These are phyloP conservation scores for Montipora capitata DNA, from an alignment of 92 coral and sea anemone species.

Conservation along the genomic window DNA sequence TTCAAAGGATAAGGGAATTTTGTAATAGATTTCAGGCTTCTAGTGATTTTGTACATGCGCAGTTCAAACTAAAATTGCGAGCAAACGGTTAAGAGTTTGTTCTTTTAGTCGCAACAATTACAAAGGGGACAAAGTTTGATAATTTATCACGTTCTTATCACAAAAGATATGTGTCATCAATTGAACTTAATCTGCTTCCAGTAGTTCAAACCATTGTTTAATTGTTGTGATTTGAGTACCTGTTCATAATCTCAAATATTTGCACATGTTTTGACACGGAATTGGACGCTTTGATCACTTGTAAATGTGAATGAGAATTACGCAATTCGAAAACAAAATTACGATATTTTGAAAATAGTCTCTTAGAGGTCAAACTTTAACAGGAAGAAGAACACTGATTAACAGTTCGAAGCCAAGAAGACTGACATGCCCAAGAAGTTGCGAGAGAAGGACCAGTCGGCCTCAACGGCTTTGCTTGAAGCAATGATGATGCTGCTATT, in stretches of 20 bases:
- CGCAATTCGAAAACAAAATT: conserved; percentile 4
- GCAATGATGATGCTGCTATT: conserved; percentile 10
- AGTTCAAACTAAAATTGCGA: too few relatives aligned
- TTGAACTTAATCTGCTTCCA: too few relatives aligned
- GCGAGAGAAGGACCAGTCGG: conserved; percentile 13
- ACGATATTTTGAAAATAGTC: too few relatives aligned
- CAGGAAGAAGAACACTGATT: neutral
- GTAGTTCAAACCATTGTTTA: neutral
- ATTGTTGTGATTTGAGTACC: neutral
- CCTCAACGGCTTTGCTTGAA: conserved; percentile 23
- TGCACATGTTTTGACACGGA: conserved; percentile 3
- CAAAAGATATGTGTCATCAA: too few relatives aligned
- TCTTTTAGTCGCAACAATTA: too few relatives aligned
- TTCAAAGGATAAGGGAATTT: too few relatives aligned
- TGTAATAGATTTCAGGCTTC: too few relatives aligned
- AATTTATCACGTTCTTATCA: too few relatives aligned
- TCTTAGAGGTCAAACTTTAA: neutral
- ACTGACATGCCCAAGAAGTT: conserved; percentile 24
- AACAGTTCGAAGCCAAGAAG: neutral
- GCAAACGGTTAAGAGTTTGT: too few relatives aligned
- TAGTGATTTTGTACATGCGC: too few relatives aligned
- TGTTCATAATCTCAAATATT: conserved; percentile 4
- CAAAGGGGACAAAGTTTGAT: too few relatives aligned
- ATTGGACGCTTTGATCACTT: neutral
- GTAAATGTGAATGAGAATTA: neutral